Evolutionary conservation across 1,140 invertebrate species (phyloP).

Genomic region (Samia ricini): DNA sequence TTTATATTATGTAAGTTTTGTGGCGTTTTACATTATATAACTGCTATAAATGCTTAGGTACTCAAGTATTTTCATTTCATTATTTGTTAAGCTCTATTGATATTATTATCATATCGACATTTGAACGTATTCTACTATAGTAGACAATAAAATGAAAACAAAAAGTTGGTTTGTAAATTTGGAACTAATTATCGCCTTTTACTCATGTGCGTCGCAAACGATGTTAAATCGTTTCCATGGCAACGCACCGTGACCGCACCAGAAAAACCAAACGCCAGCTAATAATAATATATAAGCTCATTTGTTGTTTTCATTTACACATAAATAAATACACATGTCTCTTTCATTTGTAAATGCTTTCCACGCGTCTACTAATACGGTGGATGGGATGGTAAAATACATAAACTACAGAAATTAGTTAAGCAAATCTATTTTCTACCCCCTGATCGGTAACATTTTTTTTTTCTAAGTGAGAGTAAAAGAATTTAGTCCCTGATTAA

Average conservation of each 20-base stretch:
- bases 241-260: conserved; percentile 2
- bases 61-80: no score
- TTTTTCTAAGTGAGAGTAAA: no score
- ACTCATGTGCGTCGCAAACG: neutral
- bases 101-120: no score
- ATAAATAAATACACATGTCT: conserved; percentile 42
- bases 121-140: no score
- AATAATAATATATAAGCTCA: conserved; percentile 24
- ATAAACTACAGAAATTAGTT: neutral
- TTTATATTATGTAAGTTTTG: no score
- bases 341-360: conserved; percentile 38
- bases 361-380: neutral
- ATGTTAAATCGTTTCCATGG: neutral
- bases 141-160: no score
- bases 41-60: no score
- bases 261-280: neutral
- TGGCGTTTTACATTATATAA: no score
- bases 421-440: no score
- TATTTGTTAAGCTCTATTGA: no score
- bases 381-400: neutral
- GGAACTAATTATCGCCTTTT: neutral
- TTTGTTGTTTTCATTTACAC: conserved; percentile 49
- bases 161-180: neutral
- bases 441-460: no score
- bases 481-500: no score